Evolutionary conservation across 2,888 invertebrate genomes (phyloP).

Genomic region (Taphrorychus bicolor): DNA sequence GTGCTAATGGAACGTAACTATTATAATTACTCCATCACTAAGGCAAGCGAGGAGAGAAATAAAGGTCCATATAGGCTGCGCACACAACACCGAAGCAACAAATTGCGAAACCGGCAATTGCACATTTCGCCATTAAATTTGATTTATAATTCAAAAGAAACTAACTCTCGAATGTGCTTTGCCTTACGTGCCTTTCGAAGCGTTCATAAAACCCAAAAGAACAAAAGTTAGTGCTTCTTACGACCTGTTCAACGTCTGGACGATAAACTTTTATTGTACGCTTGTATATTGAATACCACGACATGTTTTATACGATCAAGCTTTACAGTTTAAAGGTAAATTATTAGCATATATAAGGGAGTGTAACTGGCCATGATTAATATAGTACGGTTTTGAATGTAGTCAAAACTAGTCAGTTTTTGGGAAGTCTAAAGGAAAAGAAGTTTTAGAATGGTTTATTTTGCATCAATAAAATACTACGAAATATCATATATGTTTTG

Average conservation of each 20-base stretch:
- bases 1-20: not conserved
- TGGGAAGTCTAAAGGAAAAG: too few relatives aligned
- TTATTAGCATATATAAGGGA: conserved; percentile 4
- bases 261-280: conserved; percentile 32
- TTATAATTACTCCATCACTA: not conserved
- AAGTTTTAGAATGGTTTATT: too few relatives aligned
- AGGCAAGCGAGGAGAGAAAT: not conserved
- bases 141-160: conserved; percentile 29
- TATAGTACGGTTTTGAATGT: not conserved
- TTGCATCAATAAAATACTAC: too few relatives aligned
- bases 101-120: conserved; percentile 32
- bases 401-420: too few relatives aligned
- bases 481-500: too few relatives aligned
- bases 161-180: conserved; percentile 19
- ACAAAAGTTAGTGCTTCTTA: conserved; percentile 32
- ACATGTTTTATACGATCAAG: conserved; percentile 16
- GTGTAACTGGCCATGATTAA: not conserved
- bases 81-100: conserved; percentile 2
- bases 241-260: conserved; percentile 24
- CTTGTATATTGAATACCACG: conserved; percentile 22
- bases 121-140: conserved; percentile 27
- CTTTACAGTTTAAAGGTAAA: not conserved
- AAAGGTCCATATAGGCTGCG: not conserved
- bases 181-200: conserved; percentile 32
- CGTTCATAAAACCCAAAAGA: conserved; percentile 29